Evolutionary conservation across 2,797 vertebrate genomes (phyloP), one percentile per base, ranked within the genome.

Genomic region (Vireo griseus): DNA sequence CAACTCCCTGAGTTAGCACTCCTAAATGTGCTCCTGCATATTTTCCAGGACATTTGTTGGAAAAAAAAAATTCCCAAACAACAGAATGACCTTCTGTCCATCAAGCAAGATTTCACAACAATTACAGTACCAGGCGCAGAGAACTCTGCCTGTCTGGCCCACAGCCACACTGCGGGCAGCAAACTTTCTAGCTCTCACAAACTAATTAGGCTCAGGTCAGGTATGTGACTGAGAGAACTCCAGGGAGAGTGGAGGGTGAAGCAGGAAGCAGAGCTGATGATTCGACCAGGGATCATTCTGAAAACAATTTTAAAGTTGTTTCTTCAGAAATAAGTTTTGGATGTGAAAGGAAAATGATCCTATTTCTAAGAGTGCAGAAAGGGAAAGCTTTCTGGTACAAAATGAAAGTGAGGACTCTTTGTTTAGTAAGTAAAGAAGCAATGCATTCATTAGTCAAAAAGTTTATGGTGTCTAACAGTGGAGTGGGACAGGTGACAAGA

Each of bases 41-140:
- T 91, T 94, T 91, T 91, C 51, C 58, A 94, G 71, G 29, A 93
- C 73, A 75, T 86, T 57, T 78, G 51, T 33, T 90, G n/a, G 5
- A 79, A 54, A 33, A 79, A 68, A 68, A 83, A 54, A 69, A 42
- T 24, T 48, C 45, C 73, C 37, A 72, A 92, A 90, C 50, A 95
- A 80, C 82, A 86, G 85, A 92, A 75, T 88, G 94, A 92, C 85
- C 45, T 91, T 69, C 55, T 29, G 76, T 94, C 87, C 90, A 90
- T 92, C 94, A 92, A 88, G 52, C 19, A 81, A 90, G 87, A 95
- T 95, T 96, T 90, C 96, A 81, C 91, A 95, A 94, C 90, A 91
- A 73, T 92, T 84, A 92, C 73, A 88, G 95, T 97, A 96, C 96
- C 96, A 97, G 95, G 95, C 95, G 44, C 92, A 78, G 92, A 94